Evolutionary conservation across 1,140 invertebrate species (phyloP).

Genomic region (Ceratosolen fusciceps): DNA sequence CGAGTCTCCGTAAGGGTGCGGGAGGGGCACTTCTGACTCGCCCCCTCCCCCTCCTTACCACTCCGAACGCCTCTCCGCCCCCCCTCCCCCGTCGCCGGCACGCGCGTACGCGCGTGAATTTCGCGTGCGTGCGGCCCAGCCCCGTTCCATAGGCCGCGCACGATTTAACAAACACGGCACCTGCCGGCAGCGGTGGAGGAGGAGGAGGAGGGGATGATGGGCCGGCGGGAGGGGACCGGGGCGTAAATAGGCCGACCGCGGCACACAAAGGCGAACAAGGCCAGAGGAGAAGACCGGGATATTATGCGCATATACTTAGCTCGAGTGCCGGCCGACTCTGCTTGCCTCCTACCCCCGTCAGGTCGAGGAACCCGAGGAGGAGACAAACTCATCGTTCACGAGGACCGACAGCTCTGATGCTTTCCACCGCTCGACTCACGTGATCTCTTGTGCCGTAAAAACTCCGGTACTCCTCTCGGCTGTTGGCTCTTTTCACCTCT

Average conservation of each 20-base stretch:
- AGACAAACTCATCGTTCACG: conserved; percentile 42
- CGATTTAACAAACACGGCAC: conserved; percentile 8
- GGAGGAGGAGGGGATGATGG: not conserved
- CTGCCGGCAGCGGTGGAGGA: not conserved
- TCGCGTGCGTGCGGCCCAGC: conserved; percentile 5
- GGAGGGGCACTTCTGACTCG: not conserved
- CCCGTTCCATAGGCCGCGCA: conserved; percentile 10
- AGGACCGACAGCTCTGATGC: not conserved
- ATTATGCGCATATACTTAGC: conserved; percentile 39
- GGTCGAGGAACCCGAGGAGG: not conserved
- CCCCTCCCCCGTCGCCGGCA: not conserved
- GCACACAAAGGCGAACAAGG: conserved; percentile 33
- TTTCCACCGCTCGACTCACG: too few relatives aligned
- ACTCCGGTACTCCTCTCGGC: too few relatives aligned
- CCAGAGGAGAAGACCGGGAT: conserved; percentile 27
- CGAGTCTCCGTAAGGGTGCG: conserved; percentile 6
- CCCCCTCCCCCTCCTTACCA: not conserved
- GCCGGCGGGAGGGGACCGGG: not conserved
- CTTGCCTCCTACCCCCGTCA: not conserved
- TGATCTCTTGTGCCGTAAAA: too few relatives aligned
- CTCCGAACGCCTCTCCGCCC: too few relatives aligned
- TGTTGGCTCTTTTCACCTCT: not conserved
- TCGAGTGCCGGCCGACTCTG: not conserved
- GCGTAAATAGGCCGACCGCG: conserved; percentile 13
- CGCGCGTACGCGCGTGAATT: not conserved